phyloP scores from a whole-genome alignment of 92 coral and sea anemone species.

The Siderastrea radians region DNA sequence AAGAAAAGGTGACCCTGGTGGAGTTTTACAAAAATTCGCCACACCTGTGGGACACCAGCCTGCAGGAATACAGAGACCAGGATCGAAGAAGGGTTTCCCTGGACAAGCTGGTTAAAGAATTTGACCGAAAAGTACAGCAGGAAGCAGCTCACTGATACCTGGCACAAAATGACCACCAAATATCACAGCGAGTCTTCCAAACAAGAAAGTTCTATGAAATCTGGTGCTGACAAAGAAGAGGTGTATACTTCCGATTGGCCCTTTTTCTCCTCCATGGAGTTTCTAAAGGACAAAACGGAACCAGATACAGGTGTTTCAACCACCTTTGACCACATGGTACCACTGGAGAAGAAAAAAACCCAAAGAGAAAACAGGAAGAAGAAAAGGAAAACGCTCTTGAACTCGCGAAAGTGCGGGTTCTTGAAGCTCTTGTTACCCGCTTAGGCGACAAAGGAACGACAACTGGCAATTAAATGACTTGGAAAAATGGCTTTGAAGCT shows the following conservation, averaged over 20 bases:
- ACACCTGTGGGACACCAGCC: slow-evolving; percentile 19
- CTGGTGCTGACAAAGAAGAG: slow-evolving; percentile 35
- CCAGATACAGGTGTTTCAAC: slow-evolving; percentile 32
- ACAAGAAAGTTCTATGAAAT: slow-evolving; percentile 20
- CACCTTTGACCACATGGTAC: slow-evolving; percentile 13
- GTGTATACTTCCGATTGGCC: slow-evolving; percentile 32
- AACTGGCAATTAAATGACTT: slow-evolving; percentile 26
- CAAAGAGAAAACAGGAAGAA: slow-evolving; percentile 34
- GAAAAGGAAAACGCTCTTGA: slow-evolving; percentile 30
- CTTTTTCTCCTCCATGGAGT: slow-evolving; percentile 26
- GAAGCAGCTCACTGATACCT: slow-evolving; percentile 7
- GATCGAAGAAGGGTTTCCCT: slow-evolving; percentile 17
- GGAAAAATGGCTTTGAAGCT: slow-evolving; percentile 41
- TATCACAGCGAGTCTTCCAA: slow-evolving; percentile 20
- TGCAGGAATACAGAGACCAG: slow-evolving; percentile 22
- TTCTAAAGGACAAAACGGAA: slow-evolving; percentile 34
- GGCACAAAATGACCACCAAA: slow-evolving; percentile 31
- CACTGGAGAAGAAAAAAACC: slow-evolving; percentile 10
- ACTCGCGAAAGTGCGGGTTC: slow-evolving; percentile 27
- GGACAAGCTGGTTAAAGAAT: slow-evolving; percentile 20
- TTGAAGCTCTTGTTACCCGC: slow-evolving; percentile 25
- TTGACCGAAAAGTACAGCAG: background rate
- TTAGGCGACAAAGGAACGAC: slow-evolving; percentile 1
- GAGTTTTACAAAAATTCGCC: slow-evolving; percentile 32
- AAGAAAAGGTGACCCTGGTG: slow-evolving; percentile 22